A percentile compares a stretch with the other conserved stretches of the same genome.
These are phyloP conservation scores for Scaptomyza cyrtandrae DNA, from an alignment of 2,888 invertebrate species.

Conservation along the genomic window DNA sequence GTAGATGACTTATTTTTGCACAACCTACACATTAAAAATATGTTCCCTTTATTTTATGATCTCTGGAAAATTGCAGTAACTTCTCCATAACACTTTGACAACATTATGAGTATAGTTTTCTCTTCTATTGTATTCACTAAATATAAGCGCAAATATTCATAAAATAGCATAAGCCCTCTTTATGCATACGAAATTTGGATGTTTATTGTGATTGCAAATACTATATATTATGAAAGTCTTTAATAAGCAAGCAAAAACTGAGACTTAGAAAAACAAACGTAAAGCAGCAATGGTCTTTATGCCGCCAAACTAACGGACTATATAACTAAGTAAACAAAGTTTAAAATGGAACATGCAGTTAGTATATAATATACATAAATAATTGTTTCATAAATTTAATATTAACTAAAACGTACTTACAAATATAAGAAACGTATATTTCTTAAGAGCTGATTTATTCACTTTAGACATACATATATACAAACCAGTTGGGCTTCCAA, in stretches of 20 bases:
- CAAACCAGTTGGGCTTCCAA: neutral
- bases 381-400: conserved; percentile 8
- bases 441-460: conserved; percentile 10
- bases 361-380: conserved; percentile 5
- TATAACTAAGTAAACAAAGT: conserved; percentile 10
- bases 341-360: conserved; percentile 11
- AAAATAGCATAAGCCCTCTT: conserved; percentile 5
- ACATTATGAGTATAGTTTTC: conserved; percentile 24
- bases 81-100: conserved; percentile 10
- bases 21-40: conserved; percentile 1
- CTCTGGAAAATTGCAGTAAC: conserved; percentile 24
- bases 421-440: conserved; percentile 6
- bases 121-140: conserved; percentile 39
- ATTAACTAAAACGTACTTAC: conserved; percentile 24
- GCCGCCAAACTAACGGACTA: conserved; percentile 9
- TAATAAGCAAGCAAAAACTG: conserved; percentile 15
- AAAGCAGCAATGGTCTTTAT: neutral
- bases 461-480: neutral
- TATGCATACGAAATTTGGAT: conserved; percentile 38
- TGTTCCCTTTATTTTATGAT: conserved; percentile 29
- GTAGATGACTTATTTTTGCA: conserved; percentile 2
- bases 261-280: conserved; percentile 16
- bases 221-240: conserved; percentile 7
- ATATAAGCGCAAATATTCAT: conserved; percentile 9
- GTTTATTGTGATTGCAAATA: conserved; percentile 52